Evolutionary conservation across 2,113 vertebrate genomes (phyloP), one percentile per base, ranked within the genome.

Genomic region (Paracanthobrama guichenoti): DNA sequence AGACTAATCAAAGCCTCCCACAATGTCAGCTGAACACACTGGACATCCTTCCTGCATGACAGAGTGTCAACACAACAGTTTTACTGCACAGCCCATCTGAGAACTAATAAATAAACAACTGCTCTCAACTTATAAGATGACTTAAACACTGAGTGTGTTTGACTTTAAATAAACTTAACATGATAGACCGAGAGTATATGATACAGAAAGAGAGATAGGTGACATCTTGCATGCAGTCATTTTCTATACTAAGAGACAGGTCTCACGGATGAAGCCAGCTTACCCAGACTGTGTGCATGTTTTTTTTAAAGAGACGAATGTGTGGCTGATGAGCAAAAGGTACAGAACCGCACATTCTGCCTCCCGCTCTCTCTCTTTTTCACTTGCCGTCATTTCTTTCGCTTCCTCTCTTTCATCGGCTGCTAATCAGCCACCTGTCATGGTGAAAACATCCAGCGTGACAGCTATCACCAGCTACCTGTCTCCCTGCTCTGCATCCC

Each of bases 401-500:
- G 11, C 26, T 77, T 42, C 24, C 74, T 44, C 31, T 18, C 44
- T 84, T 76, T 60, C 82, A 83, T 69, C 44, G 18, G 57, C 79
- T 39, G 46, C 78, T 66, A 81, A 74, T 85, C 84, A 81, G 84
- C 79, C 46, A 59, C 57, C 79, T 76, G 84, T 86, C 79, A 67
- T 71, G 50, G 59, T 22, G 10, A 67, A 66, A 74, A 81, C 69
- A 88, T 88, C 86, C 57, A 31, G 55, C 62, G 78, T 87, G 88
- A 88, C 88, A 89, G 84, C 81, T 84, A 87, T 88, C 86, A 88
- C 83, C 71, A 85, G 82, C 85, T 62, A 50, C 64, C 85, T 74
- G 84, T 86, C 87, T 86, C 60, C 81, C 59, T 84, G 75, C 79
- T 69, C 59, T 79, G 79, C 12, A 57, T 55, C 35, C 74, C 57